Percentiles rank a stretch among this genome's conserved stretches.
phyloP scores from a whole-genome alignment of 2,888 invertebrate species.

The Muschampia plurimacula region DNA sequence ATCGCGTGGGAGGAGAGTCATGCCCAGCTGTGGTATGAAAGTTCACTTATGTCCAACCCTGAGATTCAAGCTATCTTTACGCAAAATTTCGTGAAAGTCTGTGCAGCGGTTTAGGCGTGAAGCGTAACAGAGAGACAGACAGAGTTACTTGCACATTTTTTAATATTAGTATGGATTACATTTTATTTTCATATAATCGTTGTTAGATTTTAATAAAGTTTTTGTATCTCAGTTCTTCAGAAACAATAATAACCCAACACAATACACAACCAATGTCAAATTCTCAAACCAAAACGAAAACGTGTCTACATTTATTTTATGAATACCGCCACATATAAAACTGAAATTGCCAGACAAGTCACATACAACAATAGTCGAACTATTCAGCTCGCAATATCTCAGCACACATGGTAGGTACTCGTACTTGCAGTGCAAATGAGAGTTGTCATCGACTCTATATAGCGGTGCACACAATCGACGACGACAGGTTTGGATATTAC shows the following conservation, averaged over 20 bases:
- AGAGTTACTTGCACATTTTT: no score
- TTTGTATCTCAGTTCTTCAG: not conserved
- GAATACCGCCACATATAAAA: slow-evolving; percentile 4
- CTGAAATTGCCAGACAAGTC: slow-evolving; percentile 32
- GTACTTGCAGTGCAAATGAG: slow-evolving; percentile 29
- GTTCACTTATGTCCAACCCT: no score
- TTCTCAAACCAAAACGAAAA: slow-evolving; percentile 1
- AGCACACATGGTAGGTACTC: slow-evolving; percentile 10
- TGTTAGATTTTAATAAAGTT: no score
- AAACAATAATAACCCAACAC: not conserved
- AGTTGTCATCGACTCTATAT: slow-evolving; percentile 45
- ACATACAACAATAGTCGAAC: slow-evolving; percentile 15
- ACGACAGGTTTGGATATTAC: slow-evolving; percentile 61
- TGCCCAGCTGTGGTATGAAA: no score
- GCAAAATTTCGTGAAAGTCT: no score
- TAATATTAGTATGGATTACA: no score
- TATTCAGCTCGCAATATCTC: slow-evolving; percentile 34
- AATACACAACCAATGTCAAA: not conserved
- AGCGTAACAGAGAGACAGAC: no score
- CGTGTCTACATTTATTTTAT: slow-evolving; percentile 2
- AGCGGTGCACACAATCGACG: slow-evolving; percentile 50
- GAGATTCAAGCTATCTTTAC: no score
- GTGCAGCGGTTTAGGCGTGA: no score
- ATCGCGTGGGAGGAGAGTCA: no score
- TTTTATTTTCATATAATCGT: no score